Percentiles rank a stretch among this genome's conserved stretches.
These are phyloP conservation scores for Phylloscopus trochiloides DNA, from an alignment of 2,113 vertebrate genomes.

Conservation along the genomic window DNA sequence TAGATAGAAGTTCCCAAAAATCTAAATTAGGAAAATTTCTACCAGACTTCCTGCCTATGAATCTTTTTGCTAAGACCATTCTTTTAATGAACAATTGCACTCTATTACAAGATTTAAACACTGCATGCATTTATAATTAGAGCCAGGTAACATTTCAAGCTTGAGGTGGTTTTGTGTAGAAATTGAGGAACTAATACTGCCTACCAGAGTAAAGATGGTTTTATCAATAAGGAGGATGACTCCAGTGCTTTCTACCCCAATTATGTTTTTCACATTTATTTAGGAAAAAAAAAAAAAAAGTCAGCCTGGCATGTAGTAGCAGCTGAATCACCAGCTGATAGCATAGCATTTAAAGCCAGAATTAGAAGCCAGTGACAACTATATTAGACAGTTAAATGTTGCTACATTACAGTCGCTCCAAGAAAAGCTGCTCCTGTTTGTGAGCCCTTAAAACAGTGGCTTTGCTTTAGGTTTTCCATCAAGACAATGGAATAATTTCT, in stretches of 20 bases:
- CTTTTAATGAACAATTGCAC: background rate
- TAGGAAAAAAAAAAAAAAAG: background rate
- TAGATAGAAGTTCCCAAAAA: background rate
- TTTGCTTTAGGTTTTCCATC: background rate
- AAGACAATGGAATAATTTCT: background rate
- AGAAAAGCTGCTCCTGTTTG: background rate
- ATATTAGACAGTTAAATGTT: background rate
- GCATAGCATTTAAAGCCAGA: slow-evolving; percentile 21
- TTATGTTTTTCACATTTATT: background rate
- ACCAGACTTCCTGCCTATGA: background rate
- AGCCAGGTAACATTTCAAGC: background rate
- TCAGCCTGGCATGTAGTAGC: slow-evolving; percentile 26
- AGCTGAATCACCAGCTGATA: slow-evolving; percentile 50
- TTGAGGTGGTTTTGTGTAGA: background rate
- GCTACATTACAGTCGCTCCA: background rate
- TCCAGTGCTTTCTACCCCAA: background rate
- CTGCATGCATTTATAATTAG: background rate
- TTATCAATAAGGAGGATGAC: background rate
- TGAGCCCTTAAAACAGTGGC: background rate
- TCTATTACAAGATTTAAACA: background rate
- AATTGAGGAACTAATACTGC: background rate
- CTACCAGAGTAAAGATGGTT: background rate
- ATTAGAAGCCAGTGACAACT: slow-evolving; percentile 11
- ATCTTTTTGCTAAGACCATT: background rate
- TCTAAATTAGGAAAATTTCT: background rate